These are phyloP conservation scores for Nomada lathburiana DNA, from an alignment of 2,888 invertebrate genomes.

Conservation along the genomic window DNA sequence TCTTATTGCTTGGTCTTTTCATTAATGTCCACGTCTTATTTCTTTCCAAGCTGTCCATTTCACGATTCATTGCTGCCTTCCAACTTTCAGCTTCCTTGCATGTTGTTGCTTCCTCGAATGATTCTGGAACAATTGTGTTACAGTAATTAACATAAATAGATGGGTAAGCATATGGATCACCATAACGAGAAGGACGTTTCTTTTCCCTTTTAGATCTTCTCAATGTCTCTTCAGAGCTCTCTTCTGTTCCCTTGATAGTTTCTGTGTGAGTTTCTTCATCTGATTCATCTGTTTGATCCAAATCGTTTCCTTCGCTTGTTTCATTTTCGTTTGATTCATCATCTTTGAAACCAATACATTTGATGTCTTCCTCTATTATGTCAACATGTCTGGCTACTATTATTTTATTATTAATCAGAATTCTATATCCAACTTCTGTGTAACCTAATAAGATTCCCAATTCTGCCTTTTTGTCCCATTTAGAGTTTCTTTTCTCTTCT, in stretches of 20 bases:
- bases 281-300: neutral
- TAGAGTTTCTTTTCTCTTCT: too few relatives aligned
- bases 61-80: conserved; percentile 52
- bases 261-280: neutral
- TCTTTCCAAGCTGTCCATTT: conserved; percentile 55
- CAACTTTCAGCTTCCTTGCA: conserved; percentile 34
- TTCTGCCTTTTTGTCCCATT: too few relatives aligned
- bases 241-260: neutral
- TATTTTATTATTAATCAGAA: too few relatives aligned
- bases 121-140: neutral
- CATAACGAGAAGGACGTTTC: neutral
- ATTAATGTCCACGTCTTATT: conserved; percentile 60
- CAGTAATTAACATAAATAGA: neutral
- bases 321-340: too few relatives aligned
- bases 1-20: conserved; percentile 39
- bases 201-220: neutral
- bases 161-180: neutral
- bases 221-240: neutral
- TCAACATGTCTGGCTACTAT: too few relatives aligned
- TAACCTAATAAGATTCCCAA: too few relatives aligned
- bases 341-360: too few relatives aligned
- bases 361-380: too few relatives aligned
- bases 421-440: too few relatives aligned
- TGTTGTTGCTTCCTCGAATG: conserved; percentile 29
- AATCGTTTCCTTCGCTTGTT: neutral